Conservation (phyloP, 2,888 invertebrate species). For the Callosobruchus maculatus region DNA sequence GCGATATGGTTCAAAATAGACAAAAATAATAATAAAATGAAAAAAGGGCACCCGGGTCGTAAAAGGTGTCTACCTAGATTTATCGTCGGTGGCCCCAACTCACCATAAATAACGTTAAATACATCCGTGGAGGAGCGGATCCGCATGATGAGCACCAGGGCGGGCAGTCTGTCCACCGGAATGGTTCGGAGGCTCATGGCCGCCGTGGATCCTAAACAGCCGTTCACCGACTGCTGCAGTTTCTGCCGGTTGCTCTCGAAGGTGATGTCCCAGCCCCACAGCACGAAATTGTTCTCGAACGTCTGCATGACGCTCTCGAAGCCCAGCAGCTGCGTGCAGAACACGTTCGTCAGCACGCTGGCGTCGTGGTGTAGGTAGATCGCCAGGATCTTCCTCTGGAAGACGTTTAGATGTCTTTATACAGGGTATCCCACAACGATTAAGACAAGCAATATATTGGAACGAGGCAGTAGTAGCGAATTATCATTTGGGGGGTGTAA, state of each 20-base stretch:
- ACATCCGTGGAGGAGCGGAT: slow-evolving; percentile 87
- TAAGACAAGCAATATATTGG: too few species aligned
- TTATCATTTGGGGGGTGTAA: too few species aligned
- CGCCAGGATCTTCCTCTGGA: slow-evolving; percentile 86
- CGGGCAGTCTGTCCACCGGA: slow-evolving; percentile 80
- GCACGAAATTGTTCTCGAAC: slow-evolving; percentile 83
- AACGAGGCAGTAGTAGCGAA: too few species aligned
- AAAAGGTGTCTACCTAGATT: too few species aligned
- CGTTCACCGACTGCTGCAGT: slow-evolving; percentile 71
- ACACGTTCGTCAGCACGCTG: slow-evolving; percentile 93
- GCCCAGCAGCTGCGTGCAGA: slow-evolving; percentile 92
- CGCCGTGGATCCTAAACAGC: slow-evolving; percentile 77
- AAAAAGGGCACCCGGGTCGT: too few species aligned
- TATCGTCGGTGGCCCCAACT: too few species aligned
- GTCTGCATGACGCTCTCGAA: slow-evolving; percentile 88
- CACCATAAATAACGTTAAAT: slow-evolving; percentile 85
- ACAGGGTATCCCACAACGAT: too few species aligned
- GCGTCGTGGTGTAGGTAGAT: slow-evolving; percentile 96
- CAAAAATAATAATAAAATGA: too few species aligned
- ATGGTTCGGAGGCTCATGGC: slow-evolving; percentile 81
- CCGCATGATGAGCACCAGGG: slow-evolving; percentile 84
- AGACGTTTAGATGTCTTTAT: slow-evolving; percentile 22
- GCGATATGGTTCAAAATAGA: too few species aligned
- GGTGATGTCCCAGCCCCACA: slow-evolving; percentile 98
- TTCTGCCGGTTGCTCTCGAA: slow-evolving; percentile 79